A percentile compares a stretch with the other conserved stretches of the same genome.
Conservation (phyloP, 2,113 vertebrate species). For the Podarcis raffonei region DNA sequence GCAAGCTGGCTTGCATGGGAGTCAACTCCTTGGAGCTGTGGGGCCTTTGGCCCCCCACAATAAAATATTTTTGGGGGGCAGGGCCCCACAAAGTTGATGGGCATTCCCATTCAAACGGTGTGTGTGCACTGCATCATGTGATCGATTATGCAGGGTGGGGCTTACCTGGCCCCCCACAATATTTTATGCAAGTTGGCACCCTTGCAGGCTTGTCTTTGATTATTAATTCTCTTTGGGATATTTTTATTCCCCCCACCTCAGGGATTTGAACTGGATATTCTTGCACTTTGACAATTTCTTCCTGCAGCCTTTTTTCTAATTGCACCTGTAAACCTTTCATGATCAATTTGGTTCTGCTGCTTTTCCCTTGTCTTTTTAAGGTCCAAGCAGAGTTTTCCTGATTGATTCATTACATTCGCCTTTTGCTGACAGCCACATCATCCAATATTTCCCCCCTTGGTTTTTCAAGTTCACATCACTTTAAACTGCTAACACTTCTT, state of each 20-base stretch:
- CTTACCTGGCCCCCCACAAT: too few species aligned
- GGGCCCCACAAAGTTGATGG: too few species aligned
- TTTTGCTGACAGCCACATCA: slow-evolving; percentile 10
- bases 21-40: too few species aligned
- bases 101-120: too few species aligned
- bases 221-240: not conserved
- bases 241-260: too few species aligned
- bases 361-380: slow-evolving; percentile 33
- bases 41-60: too few species aligned
- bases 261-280: not conserved
- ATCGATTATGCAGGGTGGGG: too few species aligned
- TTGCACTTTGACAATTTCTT: not conserved
- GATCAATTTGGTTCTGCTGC: slow-evolving; percentile 40
- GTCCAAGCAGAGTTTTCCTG: slow-evolving; percentile 30
- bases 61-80: too few species aligned
- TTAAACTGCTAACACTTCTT: slow-evolving; percentile 20
- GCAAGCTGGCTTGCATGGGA: too few species aligned
- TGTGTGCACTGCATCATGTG: too few species aligned
- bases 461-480: slow-evolving; percentile 27
- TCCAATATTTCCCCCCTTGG: slow-evolving; percentile 22
- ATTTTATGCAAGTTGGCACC: too few species aligned
- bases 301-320: not conserved
- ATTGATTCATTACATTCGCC: slow-evolving; percentile 42
- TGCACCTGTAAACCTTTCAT: slow-evolving; percentile 19
- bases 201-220: not conserved